These are phyloP conservation scores for Megalopta genalis DNA, from an alignment of 1,140 invertebrate species.

Conservation along the genomic window DNA sequence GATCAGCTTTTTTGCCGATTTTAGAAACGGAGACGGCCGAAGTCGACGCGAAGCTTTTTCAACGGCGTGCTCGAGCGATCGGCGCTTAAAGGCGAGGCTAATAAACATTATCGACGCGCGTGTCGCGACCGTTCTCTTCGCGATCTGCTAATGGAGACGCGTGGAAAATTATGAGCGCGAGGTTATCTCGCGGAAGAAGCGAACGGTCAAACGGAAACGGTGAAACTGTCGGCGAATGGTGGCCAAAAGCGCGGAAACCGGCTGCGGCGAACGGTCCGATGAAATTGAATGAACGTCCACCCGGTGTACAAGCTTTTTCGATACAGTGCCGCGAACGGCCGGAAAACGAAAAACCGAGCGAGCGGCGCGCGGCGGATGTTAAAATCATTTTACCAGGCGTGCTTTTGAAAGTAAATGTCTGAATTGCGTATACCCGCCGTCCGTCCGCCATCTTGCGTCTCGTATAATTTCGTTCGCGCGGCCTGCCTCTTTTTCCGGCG, in stretches of 20 bases:
- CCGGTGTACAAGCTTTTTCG: not conserved
- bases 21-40: not conserved
- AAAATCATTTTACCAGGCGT: not conserved
- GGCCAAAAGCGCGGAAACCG: too few relatives aligned
- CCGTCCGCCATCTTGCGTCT: not conserved
- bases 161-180: not conserved
- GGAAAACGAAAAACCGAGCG: not conserved
- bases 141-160: slow-evolving; percentile 32
- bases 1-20: slow-evolving; percentile 1
- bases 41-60: not conserved
- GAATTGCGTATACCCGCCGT: not conserved
- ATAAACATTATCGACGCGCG: slow-evolving; percentile 34
- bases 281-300: slow-evolving; percentile 18
- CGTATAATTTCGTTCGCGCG: slow-evolving; percentile 5
- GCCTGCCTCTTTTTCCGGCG: not conserved
- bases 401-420: not conserved
- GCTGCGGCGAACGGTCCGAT: not conserved
- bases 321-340: not conserved
- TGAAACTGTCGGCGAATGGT: not conserved
- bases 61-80: too few relatives aligned
- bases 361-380: not conserved
- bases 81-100: not conserved
- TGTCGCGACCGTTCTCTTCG: not conserved
- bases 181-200: slow-evolving; percentile 13
- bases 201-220: not conserved